Percentiles rank a stretch among this genome's conserved stretches.
These are phyloP conservation scores for Petrocephalus schoutedeni DNA, from an alignment of 2,797 vertebrate species.

Conservation along the genomic window DNA sequence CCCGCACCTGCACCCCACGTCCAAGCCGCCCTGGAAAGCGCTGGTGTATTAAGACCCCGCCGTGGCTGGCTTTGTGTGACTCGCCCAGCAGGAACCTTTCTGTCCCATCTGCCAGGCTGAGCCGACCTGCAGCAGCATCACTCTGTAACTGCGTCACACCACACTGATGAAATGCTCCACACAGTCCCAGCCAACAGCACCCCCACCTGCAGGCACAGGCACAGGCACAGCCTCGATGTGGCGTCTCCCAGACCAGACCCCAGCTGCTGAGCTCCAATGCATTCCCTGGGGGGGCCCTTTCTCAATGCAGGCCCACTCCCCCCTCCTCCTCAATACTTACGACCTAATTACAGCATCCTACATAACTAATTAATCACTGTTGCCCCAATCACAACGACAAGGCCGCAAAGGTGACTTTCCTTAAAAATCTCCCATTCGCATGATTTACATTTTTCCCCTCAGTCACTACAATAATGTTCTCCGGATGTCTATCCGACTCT, in stretches of 20 bases:
- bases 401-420: constrained; percentile 78
- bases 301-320: constrained; percentile 49
- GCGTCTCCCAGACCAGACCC: neutral
- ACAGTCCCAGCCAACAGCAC: neutral
- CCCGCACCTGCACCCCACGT: neutral
- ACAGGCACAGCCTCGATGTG: neutral
- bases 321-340: constrained; percentile 53
- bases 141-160: neutral
- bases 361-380: constrained; percentile 83
- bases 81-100: neutral
- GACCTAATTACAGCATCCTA: constrained; percentile 74
- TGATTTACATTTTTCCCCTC: constrained; percentile 45
- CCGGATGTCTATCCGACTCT: constrained; percentile 48
- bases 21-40: neutral
- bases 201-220: neutral
- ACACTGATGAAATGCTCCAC: neutral
- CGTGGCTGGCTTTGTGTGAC: neutral
- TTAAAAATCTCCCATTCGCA: constrained; percentile 54
- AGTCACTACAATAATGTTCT: constrained; percentile 63
- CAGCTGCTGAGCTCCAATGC: neutral
- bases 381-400: constrained; percentile 82
- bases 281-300: neutral
- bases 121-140: neutral
- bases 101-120: neutral
- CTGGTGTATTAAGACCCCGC: neutral